Conservation (phyloP, 2,888 invertebrate genomes). For the Ceratothoa steindachneri region DNA sequence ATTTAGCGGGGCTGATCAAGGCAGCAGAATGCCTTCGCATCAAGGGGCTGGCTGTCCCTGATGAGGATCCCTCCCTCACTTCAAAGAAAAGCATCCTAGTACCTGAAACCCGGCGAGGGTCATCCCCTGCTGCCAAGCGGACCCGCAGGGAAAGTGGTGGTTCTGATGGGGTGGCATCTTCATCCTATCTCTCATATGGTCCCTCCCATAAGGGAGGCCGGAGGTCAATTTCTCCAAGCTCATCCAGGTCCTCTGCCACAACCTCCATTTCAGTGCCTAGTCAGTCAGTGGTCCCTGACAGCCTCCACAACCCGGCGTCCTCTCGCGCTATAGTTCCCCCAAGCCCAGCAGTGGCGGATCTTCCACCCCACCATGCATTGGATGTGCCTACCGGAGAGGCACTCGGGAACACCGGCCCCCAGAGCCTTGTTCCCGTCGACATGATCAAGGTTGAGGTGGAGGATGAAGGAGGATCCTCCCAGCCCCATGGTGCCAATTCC, state of each 20-base stretch:
- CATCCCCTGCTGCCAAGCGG: constrained; percentile 24
- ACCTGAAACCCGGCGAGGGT: constrained; percentile 6
- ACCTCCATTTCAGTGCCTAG: constrained; percentile 35
- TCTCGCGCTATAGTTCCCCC: constrained; percentile 30
- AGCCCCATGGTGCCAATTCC: too few relatives aligned
- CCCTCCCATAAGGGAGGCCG: background rate
- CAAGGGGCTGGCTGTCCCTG: constrained; percentile 40
- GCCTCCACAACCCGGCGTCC: constrained; percentile 37
- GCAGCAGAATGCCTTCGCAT: constrained; percentile 43
- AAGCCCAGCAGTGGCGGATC: background rate
- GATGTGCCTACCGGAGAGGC: background rate
- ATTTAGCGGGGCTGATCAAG: constrained; percentile 38
- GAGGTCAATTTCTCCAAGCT: background rate
- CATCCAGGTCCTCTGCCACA: constrained; percentile 5
- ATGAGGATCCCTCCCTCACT: constrained; percentile 33
- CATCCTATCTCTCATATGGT: background rate
- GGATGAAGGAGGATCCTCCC: constrained; percentile 18
- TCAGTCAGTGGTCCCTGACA: constrained; percentile 28
- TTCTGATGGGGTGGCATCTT: background rate
- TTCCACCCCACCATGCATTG: background rate
- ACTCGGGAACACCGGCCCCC: background rate
- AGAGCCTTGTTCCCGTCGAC: constrained; percentile 30
- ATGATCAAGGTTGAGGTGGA: constrained; percentile 42
- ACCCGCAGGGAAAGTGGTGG: background rate
- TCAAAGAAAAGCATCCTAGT: constrained; percentile 15